These are phyloP conservation scores for Drosophila elegans DNA, from an alignment of 1,140 invertebrate genomes.

Conservation along the genomic window DNA sequence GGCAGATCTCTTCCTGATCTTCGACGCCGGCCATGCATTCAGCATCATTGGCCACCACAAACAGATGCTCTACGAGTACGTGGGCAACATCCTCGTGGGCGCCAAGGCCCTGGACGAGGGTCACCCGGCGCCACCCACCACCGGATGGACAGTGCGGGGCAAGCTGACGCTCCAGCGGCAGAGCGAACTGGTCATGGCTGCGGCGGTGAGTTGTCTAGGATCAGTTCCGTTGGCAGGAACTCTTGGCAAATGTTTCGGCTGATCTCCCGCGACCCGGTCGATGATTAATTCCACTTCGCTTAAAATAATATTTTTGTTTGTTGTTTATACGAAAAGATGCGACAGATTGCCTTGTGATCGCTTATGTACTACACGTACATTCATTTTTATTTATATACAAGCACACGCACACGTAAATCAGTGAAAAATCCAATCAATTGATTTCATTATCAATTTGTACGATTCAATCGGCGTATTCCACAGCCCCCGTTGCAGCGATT, in stretches of 20 bases:
- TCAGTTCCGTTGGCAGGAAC: neutral
- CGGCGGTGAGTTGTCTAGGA: conserved; percentile 67
- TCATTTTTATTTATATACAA: neutral
- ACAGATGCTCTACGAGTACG: conserved; percentile 84
- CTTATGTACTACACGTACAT: conserved; percentile 5
- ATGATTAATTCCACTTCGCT: conserved; percentile 12
- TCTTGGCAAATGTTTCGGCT: conserved; percentile 26
- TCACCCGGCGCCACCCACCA: conserved; percentile 69
- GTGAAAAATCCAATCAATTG: conserved; percentile 57
- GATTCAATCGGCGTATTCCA: conserved; percentile 55
- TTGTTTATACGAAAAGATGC: conserved; percentile 36
- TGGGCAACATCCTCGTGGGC: conserved; percentile 78
- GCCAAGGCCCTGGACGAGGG: conserved; percentile 80
- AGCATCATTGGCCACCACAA: conserved; percentile 81
- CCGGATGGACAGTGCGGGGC: conserved; percentile 82
- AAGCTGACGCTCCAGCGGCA: conserved; percentile 80
- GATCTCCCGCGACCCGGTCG: conserved; percentile 17
- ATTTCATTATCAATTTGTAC: conserved; percentile 72
- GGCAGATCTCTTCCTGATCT: conserved; percentile 74
- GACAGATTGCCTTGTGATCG: conserved; percentile 15
- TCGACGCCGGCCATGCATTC: conserved; percentile 71
- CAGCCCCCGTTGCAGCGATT: conserved; percentile 7
- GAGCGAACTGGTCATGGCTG: conserved; percentile 69
- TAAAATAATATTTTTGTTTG: conserved; percentile 47
- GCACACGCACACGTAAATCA: neutral